Evolutionary conservation across 1,140 invertebrate species (phyloP).

Genomic region (Sycophila sp.): DNA sequence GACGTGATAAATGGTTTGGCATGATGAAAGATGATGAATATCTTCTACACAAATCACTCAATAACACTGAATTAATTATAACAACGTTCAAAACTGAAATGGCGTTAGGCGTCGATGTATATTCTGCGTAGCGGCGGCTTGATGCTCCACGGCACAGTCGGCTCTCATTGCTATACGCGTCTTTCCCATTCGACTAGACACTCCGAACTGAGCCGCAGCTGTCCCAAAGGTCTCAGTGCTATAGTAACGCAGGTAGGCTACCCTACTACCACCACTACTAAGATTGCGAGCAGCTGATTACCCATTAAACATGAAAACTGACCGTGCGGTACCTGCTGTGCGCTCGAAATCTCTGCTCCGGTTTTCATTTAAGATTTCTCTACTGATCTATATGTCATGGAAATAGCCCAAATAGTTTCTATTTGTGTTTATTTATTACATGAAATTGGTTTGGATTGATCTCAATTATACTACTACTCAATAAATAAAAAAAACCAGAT

Average conservation of each 20-base stretch:
- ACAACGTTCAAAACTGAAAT: not conserved
- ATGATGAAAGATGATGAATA: not conserved
- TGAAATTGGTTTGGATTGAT: not conserved
- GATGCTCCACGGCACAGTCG: not conserved
- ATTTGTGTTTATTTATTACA: not conserved
- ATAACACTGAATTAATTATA: not conserved
- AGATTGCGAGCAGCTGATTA: not conserved
- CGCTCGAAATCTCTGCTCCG: not conserved
- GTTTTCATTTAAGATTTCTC: not conserved
- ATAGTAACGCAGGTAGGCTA: not conserved
- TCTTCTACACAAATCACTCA: no score
- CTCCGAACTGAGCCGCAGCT: not conserved
- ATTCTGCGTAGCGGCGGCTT: no score
- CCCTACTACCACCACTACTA: not conserved
- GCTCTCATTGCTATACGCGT: not conserved
- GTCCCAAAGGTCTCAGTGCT: not conserved
- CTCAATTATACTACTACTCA: not conserved
- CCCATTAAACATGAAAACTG: not conserved
- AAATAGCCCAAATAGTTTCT: not conserved
- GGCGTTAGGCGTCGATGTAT: not conserved
- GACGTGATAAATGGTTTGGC: not conserved
- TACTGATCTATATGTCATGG: not conserved
- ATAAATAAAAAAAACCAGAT: no score
- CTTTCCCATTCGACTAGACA: not conserved
- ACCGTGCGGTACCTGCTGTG: not conserved